Base-by-base conservation (phyloP, 2,888 invertebrate species). In the Tenthredo scrophulariae region DNA sequence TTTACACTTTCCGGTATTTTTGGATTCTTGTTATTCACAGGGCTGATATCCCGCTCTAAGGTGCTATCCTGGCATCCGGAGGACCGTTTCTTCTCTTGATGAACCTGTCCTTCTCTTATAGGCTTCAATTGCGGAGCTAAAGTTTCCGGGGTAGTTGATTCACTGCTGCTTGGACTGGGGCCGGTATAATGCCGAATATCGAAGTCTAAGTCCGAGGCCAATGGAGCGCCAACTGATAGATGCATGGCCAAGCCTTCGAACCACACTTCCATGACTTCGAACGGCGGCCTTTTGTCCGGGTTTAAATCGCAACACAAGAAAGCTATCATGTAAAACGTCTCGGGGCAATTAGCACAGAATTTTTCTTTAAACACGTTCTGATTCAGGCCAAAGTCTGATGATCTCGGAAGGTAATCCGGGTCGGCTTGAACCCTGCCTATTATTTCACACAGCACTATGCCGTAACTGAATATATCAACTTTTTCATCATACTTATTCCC, bases 401-500 rank as follows among this genome's bases (percentile, higher is more conserved):
- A 97, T 65, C 99, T 95, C 2, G 99, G 98, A 88, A 99, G 94
- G 92, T 96, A 97, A 93, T 99, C 99, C 0, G 99, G 99, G 94
- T 99, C 99, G 0, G 99, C 99, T 87, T 97, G 97, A 6, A 99
- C 98, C 70, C 98, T 96, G 0, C 98, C 98, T 91, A 99, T 99
- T 89, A 99, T 98, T 97, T 99, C 99, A 92, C 99, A 99, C 4
- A 98, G 94, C 86, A 99, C 97, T 88, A 99, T 98, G 50, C 99
- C 99, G 93, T 98, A 99, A 40, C 98, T 98, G 94, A 99, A 99
- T 86, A 99, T 97, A 91, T 99, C 99, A 0, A 99, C 99, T 93
- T 98, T 98, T 92, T 99, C 98, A 91, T 99, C 98, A 93, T 99
- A 99, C 88, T 97, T 97, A 90, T 98, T 97, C 29, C 98, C 98